A percentile compares a stretch with the other conserved stretches of the same genome.
Evolutionary conservation across 2,113 vertebrate genomes (phyloP).

Genomic region (Hepsetus odoe): DNA sequence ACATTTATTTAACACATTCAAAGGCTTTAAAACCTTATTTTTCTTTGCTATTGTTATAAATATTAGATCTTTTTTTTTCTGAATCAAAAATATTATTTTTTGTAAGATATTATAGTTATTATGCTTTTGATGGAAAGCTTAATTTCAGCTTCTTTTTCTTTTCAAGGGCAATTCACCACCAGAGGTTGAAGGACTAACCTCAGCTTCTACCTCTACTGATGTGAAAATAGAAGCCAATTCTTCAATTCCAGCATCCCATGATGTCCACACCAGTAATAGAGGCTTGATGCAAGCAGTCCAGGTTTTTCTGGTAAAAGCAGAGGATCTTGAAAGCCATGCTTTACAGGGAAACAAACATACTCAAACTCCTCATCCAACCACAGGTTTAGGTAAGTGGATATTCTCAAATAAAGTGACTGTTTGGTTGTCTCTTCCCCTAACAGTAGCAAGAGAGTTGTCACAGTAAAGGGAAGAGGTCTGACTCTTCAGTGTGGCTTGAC

Average conservation of each 20-base stretch:
- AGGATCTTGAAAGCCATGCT: constrained; percentile 60
- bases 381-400: constrained; percentile 64
- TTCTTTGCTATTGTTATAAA: neutral
- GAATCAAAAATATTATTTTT: neutral
- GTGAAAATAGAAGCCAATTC: constrained; percentile 46
- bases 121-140: neutral
- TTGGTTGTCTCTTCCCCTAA: too few species aligned
- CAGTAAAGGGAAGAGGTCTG: too few species aligned
- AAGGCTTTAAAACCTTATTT: neutral
- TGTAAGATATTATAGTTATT: neutral
- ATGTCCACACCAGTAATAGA: constrained; percentile 19
- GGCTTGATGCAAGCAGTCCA: constrained; percentile 53
- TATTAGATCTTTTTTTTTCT: too few species aligned
- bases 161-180: constrained; percentile 10
- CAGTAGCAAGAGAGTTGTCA: too few species aligned
- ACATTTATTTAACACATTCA: too few species aligned
- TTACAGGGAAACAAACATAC: constrained; percentile 47
- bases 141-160: neutral
- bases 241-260: constrained; percentile 16
- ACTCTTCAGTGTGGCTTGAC: too few species aligned
- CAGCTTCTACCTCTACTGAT: neutral
- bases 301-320: constrained; percentile 74
- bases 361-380: constrained; percentile 34
- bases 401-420: too few species aligned
- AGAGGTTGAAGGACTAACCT: constrained; percentile 22